A percentile compares a stretch with the other conserved stretches of the same genome.
Conservation (phyloP, 2,797 vertebrate species). For the Esox lucius region DNA sequence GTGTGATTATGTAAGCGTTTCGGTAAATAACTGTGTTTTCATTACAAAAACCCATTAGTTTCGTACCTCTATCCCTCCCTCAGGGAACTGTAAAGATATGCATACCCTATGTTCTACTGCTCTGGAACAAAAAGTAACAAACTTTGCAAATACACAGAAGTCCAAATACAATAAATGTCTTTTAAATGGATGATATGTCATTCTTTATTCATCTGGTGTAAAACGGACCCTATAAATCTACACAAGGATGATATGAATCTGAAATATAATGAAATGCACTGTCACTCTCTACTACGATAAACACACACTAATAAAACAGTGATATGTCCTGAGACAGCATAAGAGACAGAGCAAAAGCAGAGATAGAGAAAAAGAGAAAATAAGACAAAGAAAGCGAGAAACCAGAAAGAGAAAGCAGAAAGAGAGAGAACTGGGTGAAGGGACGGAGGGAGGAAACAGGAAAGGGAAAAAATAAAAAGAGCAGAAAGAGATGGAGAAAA, state of each 20-base stretch:
- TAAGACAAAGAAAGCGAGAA: background rate
- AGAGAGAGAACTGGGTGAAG: background rate
- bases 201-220: background rate
- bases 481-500: constrained; percentile 17
- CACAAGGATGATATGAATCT: constrained; percentile 24
- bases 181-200: background rate
- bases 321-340: constrained; percentile 18
- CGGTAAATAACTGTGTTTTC: no score
- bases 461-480: no score
- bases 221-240: constrained; percentile 33
- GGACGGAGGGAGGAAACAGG: background rate
- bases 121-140: background rate
- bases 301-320: constrained; percentile 30
- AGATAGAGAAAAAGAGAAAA: background rate
- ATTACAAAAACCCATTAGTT: no score
- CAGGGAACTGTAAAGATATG: no score
- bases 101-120: background rate
- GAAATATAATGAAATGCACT: constrained; percentile 37
- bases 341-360: background rate
- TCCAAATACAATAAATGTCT: background rate
- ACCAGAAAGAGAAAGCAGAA: background rate
- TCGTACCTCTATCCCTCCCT: no score
- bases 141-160: background rate
- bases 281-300: constrained; percentile 37
- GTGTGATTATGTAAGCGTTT: no score